A percentile compares a stretch with the other conserved stretches of the same genome.
phyloP scores from a whole-genome alignment of 1,140 invertebrate genomes.

The Platorchestia sp. region DNA sequence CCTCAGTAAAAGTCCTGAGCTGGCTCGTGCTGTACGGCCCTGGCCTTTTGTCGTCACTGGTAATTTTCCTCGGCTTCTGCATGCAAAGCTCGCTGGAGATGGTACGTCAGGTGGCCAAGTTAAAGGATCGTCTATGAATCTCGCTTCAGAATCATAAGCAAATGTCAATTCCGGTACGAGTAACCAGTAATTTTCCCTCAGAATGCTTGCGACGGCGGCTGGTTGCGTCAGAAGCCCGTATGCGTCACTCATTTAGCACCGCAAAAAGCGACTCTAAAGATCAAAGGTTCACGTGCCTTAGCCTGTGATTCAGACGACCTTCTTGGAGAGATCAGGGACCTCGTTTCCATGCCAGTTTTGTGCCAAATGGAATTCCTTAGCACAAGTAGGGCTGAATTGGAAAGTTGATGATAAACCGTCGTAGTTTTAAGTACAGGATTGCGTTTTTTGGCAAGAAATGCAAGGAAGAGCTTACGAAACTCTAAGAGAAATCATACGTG shows the following conservation, averaged over 20 bases:
- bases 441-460: neutral
- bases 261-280: neutral
- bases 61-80: neutral
- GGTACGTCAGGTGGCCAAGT: neutral
- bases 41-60: neutral
- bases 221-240: neutral
- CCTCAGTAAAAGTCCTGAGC: neutral
- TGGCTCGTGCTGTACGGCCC: neutral
- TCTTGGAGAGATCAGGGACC: neutral
- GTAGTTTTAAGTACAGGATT: neutral
- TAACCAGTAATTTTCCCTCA: neutral
- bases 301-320: neutral
- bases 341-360: neutral
- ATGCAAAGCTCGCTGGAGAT: neutral
- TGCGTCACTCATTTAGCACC: neutral
- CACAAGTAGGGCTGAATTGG: neutral
- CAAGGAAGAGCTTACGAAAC: neutral
- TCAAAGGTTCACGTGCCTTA: neutral
- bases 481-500: neutral
- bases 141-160: neutral
- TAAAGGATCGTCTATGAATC: neutral
- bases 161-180: constrained; percentile 2
- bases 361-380: neutral
- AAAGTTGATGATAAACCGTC: neutral
- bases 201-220: neutral